These are phyloP conservation scores for Zosterops lateralis DNA, from an alignment of 2,113 vertebrate genomes.

Conservation along the genomic window DNA sequence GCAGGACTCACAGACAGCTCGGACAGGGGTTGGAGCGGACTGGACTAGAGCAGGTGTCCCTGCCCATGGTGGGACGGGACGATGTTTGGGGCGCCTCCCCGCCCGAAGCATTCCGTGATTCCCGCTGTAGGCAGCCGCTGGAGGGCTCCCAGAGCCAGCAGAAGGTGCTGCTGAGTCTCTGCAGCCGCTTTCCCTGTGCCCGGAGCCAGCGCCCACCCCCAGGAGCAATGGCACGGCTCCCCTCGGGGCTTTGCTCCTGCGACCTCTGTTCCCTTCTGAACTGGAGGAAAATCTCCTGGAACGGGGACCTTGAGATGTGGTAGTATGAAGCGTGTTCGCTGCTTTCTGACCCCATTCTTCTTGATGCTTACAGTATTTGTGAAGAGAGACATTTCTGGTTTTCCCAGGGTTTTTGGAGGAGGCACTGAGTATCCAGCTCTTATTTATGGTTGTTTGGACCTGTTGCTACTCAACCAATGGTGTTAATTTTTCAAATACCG, in stretches of 20 bases:
- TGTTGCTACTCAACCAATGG: background rate
- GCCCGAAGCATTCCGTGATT: background rate
- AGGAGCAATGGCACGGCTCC: background rate
- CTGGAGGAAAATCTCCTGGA: too few species aligned
- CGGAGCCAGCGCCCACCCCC: background rate
- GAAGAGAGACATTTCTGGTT: background rate
- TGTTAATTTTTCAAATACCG: background rate
- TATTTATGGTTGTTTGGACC: background rate
- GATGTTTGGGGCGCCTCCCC: background rate
- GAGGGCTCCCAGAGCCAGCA: background rate
- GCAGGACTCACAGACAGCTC: rapidly evolving
- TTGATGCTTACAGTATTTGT: background rate
- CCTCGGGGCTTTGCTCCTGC: background rate
- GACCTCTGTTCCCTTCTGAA: rapidly evolving
- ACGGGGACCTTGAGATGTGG: background rate
- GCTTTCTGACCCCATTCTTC: background rate
- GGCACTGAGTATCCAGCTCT: background rate
- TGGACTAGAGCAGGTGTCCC: background rate
- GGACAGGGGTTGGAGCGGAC: background rate
- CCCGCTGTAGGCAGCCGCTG: background rate
- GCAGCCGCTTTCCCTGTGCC: rapidly evolving
- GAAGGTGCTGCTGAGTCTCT: background rate
- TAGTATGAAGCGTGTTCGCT: rapidly evolving
- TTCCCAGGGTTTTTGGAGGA: background rate
- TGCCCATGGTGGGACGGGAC: background rate